These are phyloP conservation scores for Vidua macroura DNA, from an alignment of 2,113 vertebrate species.

Conservation along the genomic window DNA sequence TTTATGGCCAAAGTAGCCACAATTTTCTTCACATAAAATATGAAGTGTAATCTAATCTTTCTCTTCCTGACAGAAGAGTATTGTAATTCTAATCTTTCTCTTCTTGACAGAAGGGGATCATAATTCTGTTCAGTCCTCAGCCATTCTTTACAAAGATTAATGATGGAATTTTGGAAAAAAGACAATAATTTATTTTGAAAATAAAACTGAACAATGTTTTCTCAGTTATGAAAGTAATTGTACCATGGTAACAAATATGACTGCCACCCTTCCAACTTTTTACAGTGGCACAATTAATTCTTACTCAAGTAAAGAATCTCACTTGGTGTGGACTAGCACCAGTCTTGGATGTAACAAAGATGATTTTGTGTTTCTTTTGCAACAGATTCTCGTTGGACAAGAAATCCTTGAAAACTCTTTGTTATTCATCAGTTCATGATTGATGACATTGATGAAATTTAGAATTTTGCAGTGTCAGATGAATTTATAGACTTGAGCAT, in stretches of 20 bases:
- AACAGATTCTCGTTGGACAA: background rate
- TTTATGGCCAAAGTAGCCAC: constrained; percentile 47
- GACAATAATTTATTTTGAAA: background rate
- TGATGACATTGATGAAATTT: background rate
- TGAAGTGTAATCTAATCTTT: constrained; percentile 49
- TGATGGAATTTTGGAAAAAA: background rate
- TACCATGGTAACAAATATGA: background rate
- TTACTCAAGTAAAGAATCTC: background rate
- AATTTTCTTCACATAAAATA: constrained; percentile 44
- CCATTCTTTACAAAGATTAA: constrained; percentile 32
- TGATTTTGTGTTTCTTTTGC: background rate
- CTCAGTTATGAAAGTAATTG: background rate
- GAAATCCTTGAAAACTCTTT: background rate
- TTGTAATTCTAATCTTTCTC: constrained; percentile 33
- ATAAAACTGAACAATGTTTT: background rate
- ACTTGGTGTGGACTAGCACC: background rate
- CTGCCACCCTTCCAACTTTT: background rate
- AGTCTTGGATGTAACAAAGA: background rate
- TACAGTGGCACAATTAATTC: background rate
- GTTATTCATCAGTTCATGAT: background rate
- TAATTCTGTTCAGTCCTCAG: background rate
- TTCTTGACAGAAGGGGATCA: background rate
- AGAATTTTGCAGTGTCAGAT: background rate
- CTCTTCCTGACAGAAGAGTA: constrained; percentile 19
- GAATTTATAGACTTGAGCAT: background rate